These are phyloP conservation scores for cattle (Bos taurus) DNA, from an alignment of 2,113 vertebrate species.

Conservation along the genomic window ARS-UCD2.0 NC_037347.1:39493001-39493500, in stretches of 20 bases:
- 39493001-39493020: neutral
- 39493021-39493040: neutral
- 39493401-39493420: neutral
- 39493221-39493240: neutral
- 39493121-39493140: neutral
- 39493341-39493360: neutral
- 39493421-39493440: neutral
- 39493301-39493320: neutral
- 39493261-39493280: neutral
- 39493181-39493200: neutral
- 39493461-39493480: neutral
- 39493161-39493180: neutral
- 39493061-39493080: neutral
- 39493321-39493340: neutral
- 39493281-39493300: rapidly evolving
- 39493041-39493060: neutral
- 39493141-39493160: neutral
- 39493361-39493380: neutral
- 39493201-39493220: neutral
- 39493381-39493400: neutral
- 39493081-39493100: neutral
- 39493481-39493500: neutral
- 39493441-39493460: neutral
- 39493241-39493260: neutral
- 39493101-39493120: neutral